Evolutionary conservation across 2,888 invertebrate genomes (phyloP).

Genomic region (Helobdella robusta): DNA sequence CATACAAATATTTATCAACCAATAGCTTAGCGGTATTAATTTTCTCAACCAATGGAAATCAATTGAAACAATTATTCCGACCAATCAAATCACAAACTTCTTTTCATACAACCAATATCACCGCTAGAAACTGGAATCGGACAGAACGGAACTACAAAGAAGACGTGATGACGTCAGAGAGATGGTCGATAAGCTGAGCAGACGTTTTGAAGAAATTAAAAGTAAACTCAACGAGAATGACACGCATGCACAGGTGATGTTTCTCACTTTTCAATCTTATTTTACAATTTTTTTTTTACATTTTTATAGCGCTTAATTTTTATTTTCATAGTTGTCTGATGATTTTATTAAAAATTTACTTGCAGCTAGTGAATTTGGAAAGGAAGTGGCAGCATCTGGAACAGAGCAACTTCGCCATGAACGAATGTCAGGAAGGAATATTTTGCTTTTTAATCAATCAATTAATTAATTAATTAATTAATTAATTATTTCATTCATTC

Average conservation of each 20-base stretch:
- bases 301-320: neutral
- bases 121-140: constrained; percentile 44
- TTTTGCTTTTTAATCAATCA: no score
- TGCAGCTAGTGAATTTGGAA: constrained; percentile 62
- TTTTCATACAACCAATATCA: neutral
- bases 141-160: constrained; percentile 42
- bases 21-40: neutral
- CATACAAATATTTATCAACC: no score
- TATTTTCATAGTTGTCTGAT: neutral
- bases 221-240: constrained; percentile 62
- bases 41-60: neutral
- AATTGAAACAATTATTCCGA: neutral
- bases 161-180: constrained; percentile 44
- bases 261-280: neutral
- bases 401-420: constrained; percentile 60
- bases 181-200: constrained; percentile 41
- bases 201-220: constrained; percentile 51
- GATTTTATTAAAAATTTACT: constrained; percentile 15
- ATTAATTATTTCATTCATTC: no score
- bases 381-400: constrained; percentile 62
- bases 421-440: no score
- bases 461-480: no score
- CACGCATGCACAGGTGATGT: constrained; percentile 51
- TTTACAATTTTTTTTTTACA: neutral
- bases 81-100: neutral